Base-by-base conservation (phyloP, 2,888 invertebrate species). In the Aspidiotus destructor region DNA sequence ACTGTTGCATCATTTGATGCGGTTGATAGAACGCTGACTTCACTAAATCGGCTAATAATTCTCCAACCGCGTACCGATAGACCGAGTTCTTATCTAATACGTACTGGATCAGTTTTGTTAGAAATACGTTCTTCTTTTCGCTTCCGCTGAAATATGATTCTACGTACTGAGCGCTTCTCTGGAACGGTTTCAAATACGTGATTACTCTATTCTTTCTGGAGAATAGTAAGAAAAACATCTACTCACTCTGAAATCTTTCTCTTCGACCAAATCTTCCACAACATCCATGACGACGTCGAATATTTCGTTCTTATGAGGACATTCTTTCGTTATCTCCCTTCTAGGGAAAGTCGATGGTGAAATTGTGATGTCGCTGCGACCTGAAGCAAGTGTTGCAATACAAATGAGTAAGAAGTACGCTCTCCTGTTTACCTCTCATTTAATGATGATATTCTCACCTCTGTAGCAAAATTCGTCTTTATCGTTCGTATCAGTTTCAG, bases 1-100 rank as follows among this genome's bases (percentile, higher is more conserved):
- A 65, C 65, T 65, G 65, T 41, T 65, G 65, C 65, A 65, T 65
- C 65, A 60, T 65, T 58, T 65, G 65, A 44, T 65, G 65, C 2
- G 65, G 65, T 57, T 65, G 65, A 65, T 65, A 65, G 65, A 65
- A 65, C 42, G 57, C 58, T 13, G 58, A 58, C 48, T 65, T 65
- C 17, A 65, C 65, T 58, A 65, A 44, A 58, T 58, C 58, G 28
- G 65, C 57, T 28, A 65, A 40, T 42, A 65, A 57, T 58, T 65
- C 65, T n/a, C 65, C 65, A 41, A 65, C 65, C 11, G 65, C 65
- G 40, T 65, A 65, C 41, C 65, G 40, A 42, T 65, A 65, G 3
- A 65, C 40, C n/a, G 58, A 60, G 17, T 44, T 44, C 48, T 65
- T 65, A 60, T 65, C 65, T 41, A 65, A 41, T 3, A 65, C 65